These are phyloP conservation scores for Euphonia xanthogaster DNA, from an alignment of 2,797 vertebrate species.

Conservation along the genomic window DNA sequence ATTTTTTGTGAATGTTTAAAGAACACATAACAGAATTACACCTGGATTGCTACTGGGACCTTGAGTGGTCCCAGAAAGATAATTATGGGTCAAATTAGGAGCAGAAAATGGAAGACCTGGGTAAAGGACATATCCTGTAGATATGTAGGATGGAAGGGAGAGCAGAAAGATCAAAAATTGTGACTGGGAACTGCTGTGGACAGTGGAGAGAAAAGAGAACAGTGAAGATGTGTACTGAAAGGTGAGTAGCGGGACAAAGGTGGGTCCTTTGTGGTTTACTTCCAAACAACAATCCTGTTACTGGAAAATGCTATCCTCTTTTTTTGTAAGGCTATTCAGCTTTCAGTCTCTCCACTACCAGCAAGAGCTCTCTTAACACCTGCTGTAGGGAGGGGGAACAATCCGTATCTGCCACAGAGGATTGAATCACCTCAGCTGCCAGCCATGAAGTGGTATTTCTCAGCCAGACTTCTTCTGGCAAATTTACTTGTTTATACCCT, in stretches of 20 bases:
- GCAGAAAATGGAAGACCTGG: background rate
- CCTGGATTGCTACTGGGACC: background rate
- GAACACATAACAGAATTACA: background rate
- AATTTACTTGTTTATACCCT: background rate
- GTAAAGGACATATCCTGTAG: background rate
- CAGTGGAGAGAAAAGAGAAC: background rate
- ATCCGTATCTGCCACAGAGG: background rate
- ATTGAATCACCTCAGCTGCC: background rate
- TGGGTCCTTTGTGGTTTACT: background rate
- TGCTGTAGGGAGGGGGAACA: background rate
- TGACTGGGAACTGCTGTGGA: background rate
- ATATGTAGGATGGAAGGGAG: background rate
- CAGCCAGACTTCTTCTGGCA: background rate
- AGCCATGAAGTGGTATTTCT: background rate
- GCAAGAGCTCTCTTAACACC: background rate
- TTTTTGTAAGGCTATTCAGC: background rate
- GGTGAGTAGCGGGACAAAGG: background rate
- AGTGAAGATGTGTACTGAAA: background rate
- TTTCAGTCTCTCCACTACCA: background rate
- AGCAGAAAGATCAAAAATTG: background rate
- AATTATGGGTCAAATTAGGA: background rate
- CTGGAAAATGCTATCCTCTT: background rate
- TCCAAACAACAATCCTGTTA: background rate
- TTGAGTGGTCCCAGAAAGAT: background rate
- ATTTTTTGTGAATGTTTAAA: background rate